Evolutionary conservation across 1,140 invertebrate genomes (phyloP).

Genomic region (Conus ventricosus): DNA sequence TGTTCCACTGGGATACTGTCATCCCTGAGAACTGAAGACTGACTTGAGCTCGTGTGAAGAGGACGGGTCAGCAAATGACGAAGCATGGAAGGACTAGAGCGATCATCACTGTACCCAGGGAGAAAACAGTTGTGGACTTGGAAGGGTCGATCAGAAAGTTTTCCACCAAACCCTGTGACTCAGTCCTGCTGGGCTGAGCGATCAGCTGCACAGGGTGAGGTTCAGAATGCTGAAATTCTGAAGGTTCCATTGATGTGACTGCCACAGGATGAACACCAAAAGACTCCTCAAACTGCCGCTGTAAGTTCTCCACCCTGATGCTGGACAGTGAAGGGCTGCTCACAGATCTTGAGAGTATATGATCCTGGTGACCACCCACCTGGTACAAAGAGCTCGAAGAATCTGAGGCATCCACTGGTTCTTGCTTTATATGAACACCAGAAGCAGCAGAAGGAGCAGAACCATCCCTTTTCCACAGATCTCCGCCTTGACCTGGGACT

Average conservation of each 20-base stretch:
- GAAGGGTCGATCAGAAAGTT: conserved; percentile 12
- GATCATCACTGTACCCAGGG: not conserved
- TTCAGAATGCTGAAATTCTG: not conserved
- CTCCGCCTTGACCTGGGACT: not conserved
- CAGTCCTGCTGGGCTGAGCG: not conserved
- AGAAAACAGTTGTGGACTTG: not conserved
- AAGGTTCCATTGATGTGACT: too few relatives aligned
- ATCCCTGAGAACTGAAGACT: not conserved
- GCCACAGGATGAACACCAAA: not conserved
- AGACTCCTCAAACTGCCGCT: conserved; percentile 34
- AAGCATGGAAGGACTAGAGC: not conserved
- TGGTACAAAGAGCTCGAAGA: not conserved
- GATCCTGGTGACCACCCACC: not conserved
- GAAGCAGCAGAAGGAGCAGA: not conserved
- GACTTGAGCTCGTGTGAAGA: not conserved
- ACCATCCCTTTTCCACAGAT: too few relatives aligned
- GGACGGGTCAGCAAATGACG: conserved; percentile 19
- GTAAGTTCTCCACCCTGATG: conserved; percentile 26
- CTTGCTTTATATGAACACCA: not conserved
- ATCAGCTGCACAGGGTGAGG: not conserved
- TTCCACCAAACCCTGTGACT: not conserved
- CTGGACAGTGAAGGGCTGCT: conserved; percentile 16
- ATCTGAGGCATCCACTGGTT: not conserved
- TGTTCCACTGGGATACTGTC: not conserved
- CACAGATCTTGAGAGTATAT: not conserved